These are phyloP conservation scores for Sebastolobus altivelis DNA, from an alignment of 2,797 vertebrate species.

Conservation along the genomic window DNA sequence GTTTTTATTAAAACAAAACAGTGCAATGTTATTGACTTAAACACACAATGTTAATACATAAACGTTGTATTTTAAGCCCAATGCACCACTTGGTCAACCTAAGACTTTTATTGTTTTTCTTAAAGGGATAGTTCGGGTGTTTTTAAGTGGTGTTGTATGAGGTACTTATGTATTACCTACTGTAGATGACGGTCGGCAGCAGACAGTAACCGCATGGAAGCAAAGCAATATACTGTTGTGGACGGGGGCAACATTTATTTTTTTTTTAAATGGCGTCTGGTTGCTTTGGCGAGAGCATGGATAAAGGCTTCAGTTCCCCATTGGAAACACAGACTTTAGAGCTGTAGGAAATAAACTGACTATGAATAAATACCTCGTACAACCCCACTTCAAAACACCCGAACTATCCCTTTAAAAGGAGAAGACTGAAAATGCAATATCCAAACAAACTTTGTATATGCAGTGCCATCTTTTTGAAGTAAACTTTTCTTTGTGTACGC, in stretches of 20 bases:
- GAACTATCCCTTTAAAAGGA: background rate
- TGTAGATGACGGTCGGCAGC: no score
- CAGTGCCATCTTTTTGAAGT: slow-evolving; percentile 1
- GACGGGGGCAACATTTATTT: no score
- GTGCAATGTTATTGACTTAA: background rate
- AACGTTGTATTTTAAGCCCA: background rate
- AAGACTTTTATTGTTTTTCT: background rate
- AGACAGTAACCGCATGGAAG: no score
- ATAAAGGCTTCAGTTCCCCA: no score
- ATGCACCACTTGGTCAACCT: background rate
- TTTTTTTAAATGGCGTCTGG: no score
- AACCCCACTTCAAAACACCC: background rate
- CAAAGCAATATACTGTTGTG: no score
- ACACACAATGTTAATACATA: background rate
- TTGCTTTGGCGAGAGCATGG: no score
- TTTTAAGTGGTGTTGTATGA: no score
- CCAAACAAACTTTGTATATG: slow-evolving; percentile 20
- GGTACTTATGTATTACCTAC: no score
- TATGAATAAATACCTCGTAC: background rate
- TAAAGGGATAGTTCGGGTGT: background rate
- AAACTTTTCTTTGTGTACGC: slow-evolving; percentile 13
- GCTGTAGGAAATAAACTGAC: no score
- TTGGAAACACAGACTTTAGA: no score
- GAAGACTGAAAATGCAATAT: slow-evolving; percentile 8
- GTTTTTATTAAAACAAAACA: no score